Percentiles rank a stretch among this genome's conserved stretches.
These are phyloP conservation scores for Cassiopea xamachana DNA, from an alignment of 30 jellyfish, hydroid and myxozoan genomes.

Conservation along the genomic window DNA sequence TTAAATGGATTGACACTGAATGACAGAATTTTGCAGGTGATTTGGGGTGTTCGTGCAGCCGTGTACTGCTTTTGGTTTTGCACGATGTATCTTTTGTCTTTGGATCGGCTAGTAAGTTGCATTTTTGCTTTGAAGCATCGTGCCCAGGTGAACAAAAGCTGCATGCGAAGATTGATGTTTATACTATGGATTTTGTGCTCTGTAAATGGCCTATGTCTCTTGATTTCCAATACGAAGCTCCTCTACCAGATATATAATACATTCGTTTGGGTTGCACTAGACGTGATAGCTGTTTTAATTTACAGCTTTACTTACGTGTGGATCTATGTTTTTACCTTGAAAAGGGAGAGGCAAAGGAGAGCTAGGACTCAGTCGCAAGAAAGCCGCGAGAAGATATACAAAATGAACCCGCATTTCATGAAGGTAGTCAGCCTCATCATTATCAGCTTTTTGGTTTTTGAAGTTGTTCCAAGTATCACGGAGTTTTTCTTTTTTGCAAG, in stretches of 20 bases:
- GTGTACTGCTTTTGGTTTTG: slow-evolving; percentile 63
- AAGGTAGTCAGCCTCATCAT: slow-evolving; percentile 43
- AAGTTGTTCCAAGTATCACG: slow-evolving; percentile 40
- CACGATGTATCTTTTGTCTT: slow-evolving; percentile 48
- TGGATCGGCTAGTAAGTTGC: slow-evolving; percentile 64
- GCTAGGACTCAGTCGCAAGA: background rate
- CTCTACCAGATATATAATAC: slow-evolving; percentile 17
- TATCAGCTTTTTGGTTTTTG: slow-evolving; percentile 44
- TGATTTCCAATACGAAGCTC: slow-evolving; percentile 17
- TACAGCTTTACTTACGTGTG: slow-evolving; percentile 36
- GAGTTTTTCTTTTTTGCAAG: slow-evolving; percentile 3
- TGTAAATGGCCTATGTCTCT: slow-evolving; percentile 13
- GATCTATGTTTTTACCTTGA: slow-evolving; percentile 13
- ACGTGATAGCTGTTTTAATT: slow-evolving; percentile 32
- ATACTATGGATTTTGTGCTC: slow-evolving; percentile 34
- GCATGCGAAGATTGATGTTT: background rate
- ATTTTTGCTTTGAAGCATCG: slow-evolving; percentile 61
- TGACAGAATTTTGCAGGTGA: slow-evolving; percentile 35
- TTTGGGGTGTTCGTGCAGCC: slow-evolving; percentile 68
- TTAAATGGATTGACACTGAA: slow-evolving; percentile 11
- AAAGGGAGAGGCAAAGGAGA: background rate
- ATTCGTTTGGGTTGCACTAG: slow-evolving; percentile 55
- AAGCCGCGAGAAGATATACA: background rate
- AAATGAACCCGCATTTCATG: slow-evolving; percentile 27
- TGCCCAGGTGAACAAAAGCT: background rate